These are phyloP conservation scores for Heptranchias perlo DNA, from an alignment of 2,113 vertebrate species.

Conservation along the genomic window DNA sequence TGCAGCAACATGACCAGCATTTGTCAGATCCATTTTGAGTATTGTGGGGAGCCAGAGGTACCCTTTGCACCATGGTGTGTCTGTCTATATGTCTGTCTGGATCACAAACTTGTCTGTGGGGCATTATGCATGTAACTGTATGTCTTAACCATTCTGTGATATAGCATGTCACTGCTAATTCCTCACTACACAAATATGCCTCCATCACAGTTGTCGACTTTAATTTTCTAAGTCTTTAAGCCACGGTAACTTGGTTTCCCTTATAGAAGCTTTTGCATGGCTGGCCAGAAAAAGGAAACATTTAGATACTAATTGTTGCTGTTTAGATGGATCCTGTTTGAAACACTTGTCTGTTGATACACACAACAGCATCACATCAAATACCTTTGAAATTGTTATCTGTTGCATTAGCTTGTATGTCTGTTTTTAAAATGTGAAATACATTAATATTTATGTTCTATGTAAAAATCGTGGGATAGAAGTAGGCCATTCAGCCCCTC, in stretches of 20 bases:
- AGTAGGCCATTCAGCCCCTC: not conserved
- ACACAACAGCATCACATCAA: not conserved
- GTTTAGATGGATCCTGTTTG: not conserved
- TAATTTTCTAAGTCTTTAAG: not conserved
- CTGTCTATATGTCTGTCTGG: not conserved
- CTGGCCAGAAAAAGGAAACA: not conserved
- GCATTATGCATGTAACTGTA: not conserved
- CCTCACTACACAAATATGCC: not conserved
- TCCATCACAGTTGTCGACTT: not conserved
- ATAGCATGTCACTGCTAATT: not conserved
- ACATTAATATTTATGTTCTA: not conserved
- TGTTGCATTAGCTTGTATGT: not conserved
- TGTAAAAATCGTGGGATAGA: not conserved
- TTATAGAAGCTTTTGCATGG: not conserved
- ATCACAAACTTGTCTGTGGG: not conserved
- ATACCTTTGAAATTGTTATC: not conserved
- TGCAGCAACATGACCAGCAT: not conserved
- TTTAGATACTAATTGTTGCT: not conserved
- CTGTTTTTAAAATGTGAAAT: not conserved
- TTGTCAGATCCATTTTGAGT: no score
- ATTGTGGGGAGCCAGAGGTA: not conserved
- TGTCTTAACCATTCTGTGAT: not conserved
- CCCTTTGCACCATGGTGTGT: not conserved
- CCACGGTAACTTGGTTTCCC: not conserved
- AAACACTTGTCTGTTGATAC: slow-evolving; percentile 9